A percentile compares a stretch with the other conserved stretches of the same genome.
Evolutionary conservation across 2,888 invertebrate genomes (phyloP).

Genomic region (Drosophila percnosoma): DNA sequence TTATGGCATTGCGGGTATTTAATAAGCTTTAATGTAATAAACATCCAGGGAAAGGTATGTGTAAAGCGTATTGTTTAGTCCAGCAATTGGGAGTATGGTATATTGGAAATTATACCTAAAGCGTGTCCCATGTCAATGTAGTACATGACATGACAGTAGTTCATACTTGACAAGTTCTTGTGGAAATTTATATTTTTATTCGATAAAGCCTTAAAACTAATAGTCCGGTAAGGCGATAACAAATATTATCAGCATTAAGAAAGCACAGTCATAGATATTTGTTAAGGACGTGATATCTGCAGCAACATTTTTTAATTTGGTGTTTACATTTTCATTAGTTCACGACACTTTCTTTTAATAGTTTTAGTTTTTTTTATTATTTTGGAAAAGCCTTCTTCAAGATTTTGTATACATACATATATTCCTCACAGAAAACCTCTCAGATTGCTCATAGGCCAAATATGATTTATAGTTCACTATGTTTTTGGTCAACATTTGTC

Average conservation of each 20-base stretch:
- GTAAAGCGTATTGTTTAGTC: background rate
- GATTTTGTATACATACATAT: too few relatives aligned
- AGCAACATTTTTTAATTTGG: background rate
- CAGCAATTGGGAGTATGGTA: background rate
- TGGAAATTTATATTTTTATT: background rate
- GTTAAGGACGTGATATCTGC: background rate
- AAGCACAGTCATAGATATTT: conserved; percentile 4
- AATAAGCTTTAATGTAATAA: background rate
- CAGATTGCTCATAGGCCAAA: background rate
- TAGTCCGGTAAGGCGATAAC: conserved; percentile 17
- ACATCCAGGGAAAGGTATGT: background rate
- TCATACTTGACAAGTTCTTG: background rate
- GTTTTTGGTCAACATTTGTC: background rate
- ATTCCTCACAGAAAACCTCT: background rate
- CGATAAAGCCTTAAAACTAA: background rate
- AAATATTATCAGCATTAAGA: conserved; percentile 11
- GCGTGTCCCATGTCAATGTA: background rate
- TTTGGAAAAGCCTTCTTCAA: too few relatives aligned
- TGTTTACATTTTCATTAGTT: background rate
- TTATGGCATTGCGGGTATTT: background rate
- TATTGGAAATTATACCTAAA: too few relatives aligned
- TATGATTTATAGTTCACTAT: background rate
- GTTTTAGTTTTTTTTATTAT: background rate
- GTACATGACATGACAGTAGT: background rate
- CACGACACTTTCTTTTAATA: background rate